Base-by-base conservation (phyloP, 2,888 invertebrate genomes). In the Branchellion lobata region DNA sequence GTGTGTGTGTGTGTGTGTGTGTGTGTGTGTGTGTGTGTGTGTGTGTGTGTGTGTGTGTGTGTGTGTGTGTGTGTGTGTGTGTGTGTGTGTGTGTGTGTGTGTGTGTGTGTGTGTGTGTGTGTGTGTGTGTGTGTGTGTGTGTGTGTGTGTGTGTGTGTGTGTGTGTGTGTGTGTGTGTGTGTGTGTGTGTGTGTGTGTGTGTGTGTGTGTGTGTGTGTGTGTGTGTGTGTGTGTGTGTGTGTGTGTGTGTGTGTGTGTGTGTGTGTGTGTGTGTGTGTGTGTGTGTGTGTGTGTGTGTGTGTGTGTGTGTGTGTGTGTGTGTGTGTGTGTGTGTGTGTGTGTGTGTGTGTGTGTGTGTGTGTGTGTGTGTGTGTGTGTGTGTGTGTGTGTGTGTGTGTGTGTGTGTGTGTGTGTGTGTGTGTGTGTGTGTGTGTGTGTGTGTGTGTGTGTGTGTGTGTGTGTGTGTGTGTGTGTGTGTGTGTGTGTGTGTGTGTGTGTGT, bases 1-100 rank as follows among this genome's bases (percentile, higher is more conserved):
- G 14, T 40, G 14, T 40, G 14, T 40, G 14, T 40, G 65, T 80
- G 65, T 78, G 65, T 80, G 65, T 78, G 74, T 81, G 68, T 80
- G 74, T 80, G 68, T 78, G 74, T 81, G 51, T 61, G 74, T 81
- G 68, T 72, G 74, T 72, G 68, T 72, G 74, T 78, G 68, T 57
- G 74, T 78, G 69, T 74, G 74, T 80, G 57, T 80, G 74, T 73
- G 57, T 75, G 74, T 78, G 78, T 74, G 74, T 80, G 78, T 78
- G 78, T 81, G 78, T 73, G 78, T 80, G 78, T 75, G 78, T 80
- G 78, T 78, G 73, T 81, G 78, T 73, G 73, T 80, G 78, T 78
- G 80, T 78, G 74, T 69, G 73, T 81, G 74, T 57, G 77, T 80
- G 75, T 47, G 40, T 33, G 80, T 36, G 57, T 69, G 72, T 34